Base-by-base conservation (phyloP, 2,113 vertebrate genomes). In the Girardinichthys multiradiatus region DNA sequence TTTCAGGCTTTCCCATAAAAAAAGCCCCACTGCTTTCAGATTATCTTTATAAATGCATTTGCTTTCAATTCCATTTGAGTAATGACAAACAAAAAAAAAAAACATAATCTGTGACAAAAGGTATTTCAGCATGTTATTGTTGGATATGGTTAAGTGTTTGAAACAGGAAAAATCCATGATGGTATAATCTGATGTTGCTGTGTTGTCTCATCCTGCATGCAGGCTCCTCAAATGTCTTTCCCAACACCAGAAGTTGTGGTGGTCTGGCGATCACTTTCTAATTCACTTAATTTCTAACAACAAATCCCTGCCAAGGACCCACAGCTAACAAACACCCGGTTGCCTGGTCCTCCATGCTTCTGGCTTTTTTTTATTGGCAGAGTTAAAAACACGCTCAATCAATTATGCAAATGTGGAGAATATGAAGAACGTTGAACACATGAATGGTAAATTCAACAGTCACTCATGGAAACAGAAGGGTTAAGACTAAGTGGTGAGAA, bases 331-430 rank as follows among this genome's bases (percentile, higher is more conserved):
- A 80, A 83, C 81, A 71, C 60, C n/a, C 64, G n/a, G 58, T 86
- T 59, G 70, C 77, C 75, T 33, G 77, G 71, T 70, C 72, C 74
- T 83, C 75, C 68, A 58, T 74, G 89, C 87, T 74, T 81, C 72
- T 72, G 87, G 90, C 80, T 35, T 62, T 12, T 15, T 64, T 39
- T 15, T 26, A 27, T 42, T 92, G 89, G 89, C 89, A 6, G 57
- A 76, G 68, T 75, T 1, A 51, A 28, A 64, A 77, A 85, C 78
- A 64, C 28, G 4, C 75, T 86, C 85, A 91, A 90, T 91, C 91
- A 91, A 87, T 92, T 93, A 91, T 90, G 86, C 72, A 88, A 88
- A 92, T 91, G 80, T 69, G 27, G 83, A 70, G 62, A 89, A 85
- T 83, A 87, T 82, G 80, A 89, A 74, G 83, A 80, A 76, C 64